A percentile compares a stretch with the other conserved stretches of the same genome.
These are phyloP conservation scores for Crossoptilon crossoptilon DNA, from an alignment of 2,797 vertebrate species.

Conservation along the genomic window DNA sequence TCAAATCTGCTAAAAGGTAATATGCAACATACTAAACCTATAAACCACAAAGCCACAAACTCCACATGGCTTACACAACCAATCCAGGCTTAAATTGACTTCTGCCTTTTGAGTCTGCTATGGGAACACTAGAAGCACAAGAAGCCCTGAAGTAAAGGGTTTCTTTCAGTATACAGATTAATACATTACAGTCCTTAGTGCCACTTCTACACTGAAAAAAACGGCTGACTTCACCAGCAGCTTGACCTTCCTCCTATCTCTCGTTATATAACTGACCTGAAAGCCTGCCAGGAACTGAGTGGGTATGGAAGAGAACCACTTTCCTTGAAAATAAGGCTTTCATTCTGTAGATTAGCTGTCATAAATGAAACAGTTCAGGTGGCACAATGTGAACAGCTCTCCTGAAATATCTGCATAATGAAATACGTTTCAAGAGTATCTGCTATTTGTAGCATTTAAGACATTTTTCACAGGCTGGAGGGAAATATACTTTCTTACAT, in stretches of 20 bases:
- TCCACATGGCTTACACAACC: background rate
- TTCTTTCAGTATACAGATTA: conserved; percentile 8
- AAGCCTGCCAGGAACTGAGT: conserved; percentile 28
- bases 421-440: background rate
- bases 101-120: conserved; percentile 18
- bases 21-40: background rate
- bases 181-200: background rate
- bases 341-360: background rate
- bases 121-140: background rate
- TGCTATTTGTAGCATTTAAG: background rate
- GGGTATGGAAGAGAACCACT: background rate
- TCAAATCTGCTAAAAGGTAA: background rate
- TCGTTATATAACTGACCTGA: conserved; percentile 61
- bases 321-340: conserved; percentile 19
- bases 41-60: background rate
- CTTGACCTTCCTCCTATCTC: conserved; percentile 35
- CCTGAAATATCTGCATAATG: background rate
- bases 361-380: background rate
- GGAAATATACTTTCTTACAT: background rate
- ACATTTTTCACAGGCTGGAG: background rate
- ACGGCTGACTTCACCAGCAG: background rate
- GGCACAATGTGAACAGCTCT: background rate
- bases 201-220: conserved; percentile 19
- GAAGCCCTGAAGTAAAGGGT: background rate
- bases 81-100: background rate